These are phyloP conservation scores for Telmatherina bonti DNA, from an alignment of 2,797 vertebrate genomes.

Conservation along the genomic window DNA sequence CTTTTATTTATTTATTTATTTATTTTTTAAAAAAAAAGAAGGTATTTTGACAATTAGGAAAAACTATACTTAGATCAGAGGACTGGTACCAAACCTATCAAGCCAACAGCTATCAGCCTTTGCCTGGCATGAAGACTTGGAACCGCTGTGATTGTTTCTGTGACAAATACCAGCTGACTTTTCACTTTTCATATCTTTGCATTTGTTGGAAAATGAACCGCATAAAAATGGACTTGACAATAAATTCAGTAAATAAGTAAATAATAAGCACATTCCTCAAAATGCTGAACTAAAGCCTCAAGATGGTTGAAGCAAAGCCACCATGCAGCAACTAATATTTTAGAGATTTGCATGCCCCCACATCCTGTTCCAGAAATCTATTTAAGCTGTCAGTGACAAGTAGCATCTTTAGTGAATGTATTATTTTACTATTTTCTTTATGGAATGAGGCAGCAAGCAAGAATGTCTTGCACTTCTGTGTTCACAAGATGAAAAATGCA, in stretches of 20 bases:
- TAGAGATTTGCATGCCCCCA: constrained; percentile 55
- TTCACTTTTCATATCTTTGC: neutral
- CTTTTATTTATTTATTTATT: no score
- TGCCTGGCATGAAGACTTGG: neutral
- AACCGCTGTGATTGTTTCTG: neutral
- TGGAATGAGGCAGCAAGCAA: constrained; percentile 5
- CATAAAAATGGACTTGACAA: neutral
- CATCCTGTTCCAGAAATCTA: constrained; percentile 60
- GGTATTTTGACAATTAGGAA: no score
- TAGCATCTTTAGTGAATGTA: constrained; percentile 46
- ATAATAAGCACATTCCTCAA: constrained; percentile 3
- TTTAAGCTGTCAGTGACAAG: constrained; percentile 59
- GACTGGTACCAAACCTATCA: neutral
- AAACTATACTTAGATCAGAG: neutral
- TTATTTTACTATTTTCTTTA: no score
- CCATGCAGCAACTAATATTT: constrained; percentile 49
- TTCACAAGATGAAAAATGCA: constrained; percentile 8
- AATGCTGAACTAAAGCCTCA: constrained; percentile 21
- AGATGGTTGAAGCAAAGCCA: constrained; percentile 21
- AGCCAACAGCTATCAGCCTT: neutral
- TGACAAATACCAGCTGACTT: neutral
- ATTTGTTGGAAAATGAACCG: neutral
- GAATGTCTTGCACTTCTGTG: constrained; percentile 6
- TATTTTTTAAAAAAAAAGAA: no score
- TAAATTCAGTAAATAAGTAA: neutral